A percentile compares a stretch with the other conserved stretches of the same genome.
Conservation (phyloP, 1,140 invertebrate genomes). For the Drosophila sturtevanti region DNA sequence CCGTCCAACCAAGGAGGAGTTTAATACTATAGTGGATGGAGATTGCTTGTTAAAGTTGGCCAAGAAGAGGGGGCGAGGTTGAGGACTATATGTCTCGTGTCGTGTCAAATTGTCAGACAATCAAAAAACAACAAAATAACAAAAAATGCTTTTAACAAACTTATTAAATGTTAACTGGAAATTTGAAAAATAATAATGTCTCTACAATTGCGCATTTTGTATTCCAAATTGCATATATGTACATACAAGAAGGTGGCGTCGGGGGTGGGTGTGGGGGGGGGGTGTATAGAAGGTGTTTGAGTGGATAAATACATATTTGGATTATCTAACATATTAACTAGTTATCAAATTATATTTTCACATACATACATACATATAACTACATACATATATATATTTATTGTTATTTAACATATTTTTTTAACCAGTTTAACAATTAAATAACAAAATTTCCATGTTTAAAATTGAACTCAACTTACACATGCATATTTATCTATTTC, state of each 20-base stretch:
- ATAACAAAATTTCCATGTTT: no score
- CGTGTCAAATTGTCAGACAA: constrained; percentile 43
- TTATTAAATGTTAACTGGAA: constrained; percentile 44
- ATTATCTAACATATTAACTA: background rate
- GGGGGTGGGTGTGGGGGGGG: background rate
- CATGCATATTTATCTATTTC: no score
- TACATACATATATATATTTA: background rate
- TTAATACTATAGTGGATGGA: no score
- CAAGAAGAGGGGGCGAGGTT: background rate
- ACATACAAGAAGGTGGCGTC: background rate
- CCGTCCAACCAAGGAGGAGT: background rate
- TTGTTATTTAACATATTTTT: background rate
- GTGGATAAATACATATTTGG: background rate
- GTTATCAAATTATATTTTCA: background rate
- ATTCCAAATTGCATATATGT: background rate
- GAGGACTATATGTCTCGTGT: constrained; percentile 14
- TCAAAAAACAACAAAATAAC: constrained; percentile 37
- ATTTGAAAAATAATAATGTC: constrained; percentile 22
- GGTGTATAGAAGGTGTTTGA: background rate
- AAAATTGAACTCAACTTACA: no score
- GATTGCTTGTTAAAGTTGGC: no score
- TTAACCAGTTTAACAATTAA: no score
- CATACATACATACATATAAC: background rate
- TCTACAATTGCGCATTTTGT: constrained; percentile 22
- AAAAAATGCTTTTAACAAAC: constrained; percentile 43